A percentile compares a stretch with the other conserved stretches of the same genome.
phyloP scores from a whole-genome alignment of 2,797 vertebrate genomes.

The Tympanoctomys barrerae region DNA sequence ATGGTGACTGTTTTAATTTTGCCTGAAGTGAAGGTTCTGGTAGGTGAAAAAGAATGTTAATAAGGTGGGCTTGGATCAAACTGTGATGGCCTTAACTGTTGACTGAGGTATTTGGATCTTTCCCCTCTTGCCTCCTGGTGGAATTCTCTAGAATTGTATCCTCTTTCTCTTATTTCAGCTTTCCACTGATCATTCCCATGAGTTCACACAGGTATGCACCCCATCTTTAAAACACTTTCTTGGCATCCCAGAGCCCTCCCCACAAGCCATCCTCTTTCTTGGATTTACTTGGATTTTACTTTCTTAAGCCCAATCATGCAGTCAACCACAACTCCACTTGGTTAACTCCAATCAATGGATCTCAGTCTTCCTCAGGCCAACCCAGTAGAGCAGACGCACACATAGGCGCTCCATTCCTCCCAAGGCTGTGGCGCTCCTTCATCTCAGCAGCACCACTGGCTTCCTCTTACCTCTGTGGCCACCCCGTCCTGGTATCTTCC shows the following conservation, averaged over 20 bases:
- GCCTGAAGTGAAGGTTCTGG: neutral
- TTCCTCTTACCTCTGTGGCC: neutral
- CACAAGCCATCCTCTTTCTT: neutral
- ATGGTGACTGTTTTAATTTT: neutral
- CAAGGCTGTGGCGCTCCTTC: neutral
- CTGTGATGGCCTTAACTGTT: neutral
- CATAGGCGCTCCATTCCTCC: too few relatives aligned
- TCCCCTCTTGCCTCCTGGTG: neutral
- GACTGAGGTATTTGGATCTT: neutral
- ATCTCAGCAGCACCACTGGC: neutral
- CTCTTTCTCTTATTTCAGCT: neutral
- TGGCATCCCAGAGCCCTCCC: neutral
- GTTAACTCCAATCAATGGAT: neutral
- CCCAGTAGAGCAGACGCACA: neutral
- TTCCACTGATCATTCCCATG: neutral
- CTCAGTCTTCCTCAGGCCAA: neutral
- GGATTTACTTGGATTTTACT: neutral
- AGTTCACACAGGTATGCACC: neutral
- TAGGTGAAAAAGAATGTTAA: neutral
- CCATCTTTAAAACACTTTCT: neutral
- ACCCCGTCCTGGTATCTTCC: neutral
- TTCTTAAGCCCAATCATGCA: neutral
- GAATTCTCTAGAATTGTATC: neutral
- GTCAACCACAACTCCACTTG: neutral
- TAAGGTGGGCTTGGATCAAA: neutral